Evolutionary conservation across 2,888 invertebrate genomes (phyloP), one percentile per base, ranked within the genome.

Genomic region (Caenorhabditis sp.): DNA sequence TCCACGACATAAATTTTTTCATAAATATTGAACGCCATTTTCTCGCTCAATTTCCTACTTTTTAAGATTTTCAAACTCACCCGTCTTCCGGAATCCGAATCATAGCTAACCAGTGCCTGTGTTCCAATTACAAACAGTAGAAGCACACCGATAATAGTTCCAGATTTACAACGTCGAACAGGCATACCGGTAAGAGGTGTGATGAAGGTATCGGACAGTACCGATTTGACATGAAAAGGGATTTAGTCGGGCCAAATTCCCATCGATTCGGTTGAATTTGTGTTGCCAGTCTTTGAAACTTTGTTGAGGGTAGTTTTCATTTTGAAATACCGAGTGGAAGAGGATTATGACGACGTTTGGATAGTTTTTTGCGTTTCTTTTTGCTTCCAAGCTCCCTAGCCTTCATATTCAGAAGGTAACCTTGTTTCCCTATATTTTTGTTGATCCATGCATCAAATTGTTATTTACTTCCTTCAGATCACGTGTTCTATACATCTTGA

Each of bases 11-110:
- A n/a, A n/a, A n/a, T n/a, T n/a, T n/a, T n/a, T n/a, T n/a, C n/a
- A n/a, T n/a, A n/a, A n/a, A n/a, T n/a, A n/a, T n/a, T n/a, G n/a
- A n/a, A n/a, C n/a, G n/a, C n/a, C n/a, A n/a, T n/a, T n/a, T n/a
- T n/a, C n/a, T n/a, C n/a, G n/a, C n/a, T n/a, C n/a, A n/a, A n/a
- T n/a, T n/a, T n/a, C n/a, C n/a, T n/a, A n/a, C n/a, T n/a, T n/a
- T n/a, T n/a, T n/a, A 4, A 32, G 32, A 32, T 4, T 32, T 32
- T 32, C 18, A 22, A 24, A 26, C 67, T 9, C 37, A 81, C 82
- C 72, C 82, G 28, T 67, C 71, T 61, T 51, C 82, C 82, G 22
- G 82, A 77, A 62, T 82, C 82, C 13, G 71, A 64, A 60, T 82
- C 82, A 72, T 78, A 82, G 11, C 26, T 22, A 5, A 82, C 68